phyloP scores from a whole-genome alignment of 2,113 vertebrate species.

The Cryptomyrus ogoouensis region DNA sequence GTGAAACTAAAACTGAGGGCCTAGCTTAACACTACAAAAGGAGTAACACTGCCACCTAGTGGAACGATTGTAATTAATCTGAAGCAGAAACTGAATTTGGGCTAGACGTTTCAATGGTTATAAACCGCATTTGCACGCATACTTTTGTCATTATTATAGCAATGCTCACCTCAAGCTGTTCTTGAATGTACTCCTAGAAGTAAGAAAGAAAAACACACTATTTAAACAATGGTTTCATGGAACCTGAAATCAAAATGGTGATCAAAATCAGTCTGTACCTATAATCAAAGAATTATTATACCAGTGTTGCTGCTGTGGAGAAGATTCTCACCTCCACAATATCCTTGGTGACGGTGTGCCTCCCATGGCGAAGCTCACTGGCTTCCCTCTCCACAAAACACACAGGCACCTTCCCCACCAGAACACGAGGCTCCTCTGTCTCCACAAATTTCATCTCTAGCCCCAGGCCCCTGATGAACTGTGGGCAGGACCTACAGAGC shows the following conservation, averaged over 20 bases:
- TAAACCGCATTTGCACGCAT: background rate
- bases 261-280: background rate
- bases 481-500: constrained; percentile 68
- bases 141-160: background rate
- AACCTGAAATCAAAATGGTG: background rate
- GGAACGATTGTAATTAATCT: background rate
- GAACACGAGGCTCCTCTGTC: constrained; percentile 51
- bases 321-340: constrained; percentile 74
- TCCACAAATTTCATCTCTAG: constrained; percentile 75
- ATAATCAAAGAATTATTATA: background rate
- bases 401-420: constrained; percentile 77
- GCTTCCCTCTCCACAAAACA: constrained; percentile 89
- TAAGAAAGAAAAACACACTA: background rate
- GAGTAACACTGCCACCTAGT: background rate
- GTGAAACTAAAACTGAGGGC: background rate
- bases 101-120: background rate
- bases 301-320: background rate
- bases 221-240: background rate
- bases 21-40: background rate
- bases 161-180: constrained; percentile 81
- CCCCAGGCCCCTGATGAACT: constrained; percentile 69
- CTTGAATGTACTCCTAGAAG: constrained; percentile 82
- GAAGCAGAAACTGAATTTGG: background rate
- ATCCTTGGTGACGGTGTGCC: constrained; percentile 70
- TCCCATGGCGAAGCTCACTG: constrained; percentile 75